Evolutionary conservation across 1,140 invertebrate genomes (phyloP).

Genomic region (Drosophila punjabiensis): DNA sequence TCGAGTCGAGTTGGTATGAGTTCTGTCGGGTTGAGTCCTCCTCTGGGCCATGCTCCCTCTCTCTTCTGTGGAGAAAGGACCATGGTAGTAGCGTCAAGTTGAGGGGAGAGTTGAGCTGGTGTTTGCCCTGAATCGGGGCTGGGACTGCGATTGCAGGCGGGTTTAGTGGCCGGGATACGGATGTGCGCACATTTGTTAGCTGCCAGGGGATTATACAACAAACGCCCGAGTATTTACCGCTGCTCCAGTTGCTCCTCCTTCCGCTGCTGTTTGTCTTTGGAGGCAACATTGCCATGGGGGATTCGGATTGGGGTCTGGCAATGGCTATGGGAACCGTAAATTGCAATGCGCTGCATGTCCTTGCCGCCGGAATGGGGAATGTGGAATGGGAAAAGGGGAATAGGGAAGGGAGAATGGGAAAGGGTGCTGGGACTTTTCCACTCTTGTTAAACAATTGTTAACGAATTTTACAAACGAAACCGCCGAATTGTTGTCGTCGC

Average conservation of each 20-base stretch:
- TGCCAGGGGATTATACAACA: slow-evolving; percentile 76
- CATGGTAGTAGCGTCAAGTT: slow-evolving; percentile 1
- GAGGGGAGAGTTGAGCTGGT: slow-evolving; percentile 25
- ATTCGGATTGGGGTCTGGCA: slow-evolving; percentile 35
- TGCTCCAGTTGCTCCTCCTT: slow-evolving; percentile 12
- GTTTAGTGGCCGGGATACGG: slow-evolving; percentile 68
- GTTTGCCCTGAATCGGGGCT: slow-evolving; percentile 51
- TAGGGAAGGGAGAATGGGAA: background rate
- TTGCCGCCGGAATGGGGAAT: slow-evolving; percentile 6
- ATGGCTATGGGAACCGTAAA: slow-evolving; percentile 52
- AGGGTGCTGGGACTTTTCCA: slow-evolving; percentile 16
- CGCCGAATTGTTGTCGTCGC: slow-evolving; percentile 49
- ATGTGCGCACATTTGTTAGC: slow-evolving; percentile 79
- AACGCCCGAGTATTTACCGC: slow-evolving; percentile 70
- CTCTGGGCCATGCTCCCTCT: background rate
- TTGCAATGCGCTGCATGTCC: slow-evolving; percentile 65
- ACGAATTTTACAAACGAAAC: slow-evolving; percentile 70
- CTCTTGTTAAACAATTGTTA: slow-evolving; percentile 71
- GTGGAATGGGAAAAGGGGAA: background rate
- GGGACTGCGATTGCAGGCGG: slow-evolving; percentile 37
- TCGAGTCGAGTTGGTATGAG: slow-evolving; percentile 12
- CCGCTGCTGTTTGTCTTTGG: slow-evolving; percentile 36
- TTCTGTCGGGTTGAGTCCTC: slow-evolving; percentile 9
- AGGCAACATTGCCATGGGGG: slow-evolving; percentile 49
- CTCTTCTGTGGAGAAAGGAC: background rate